These are phyloP conservation scores for Microtus pennsylvanicus DNA, from an alignment of 2,113 vertebrate genomes.

Conservation along the genomic window DNA sequence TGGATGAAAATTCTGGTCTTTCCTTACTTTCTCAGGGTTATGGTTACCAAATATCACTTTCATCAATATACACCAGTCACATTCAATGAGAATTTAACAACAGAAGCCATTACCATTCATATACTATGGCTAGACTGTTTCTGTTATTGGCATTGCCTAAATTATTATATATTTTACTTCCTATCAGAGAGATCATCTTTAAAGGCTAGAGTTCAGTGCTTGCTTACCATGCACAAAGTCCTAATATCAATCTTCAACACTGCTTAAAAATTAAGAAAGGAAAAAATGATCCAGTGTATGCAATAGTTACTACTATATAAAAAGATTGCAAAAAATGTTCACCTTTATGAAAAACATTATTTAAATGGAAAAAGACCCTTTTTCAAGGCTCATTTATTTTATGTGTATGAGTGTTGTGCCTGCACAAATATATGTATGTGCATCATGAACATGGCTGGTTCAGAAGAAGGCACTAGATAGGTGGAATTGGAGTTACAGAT, in stretches of 20 bases:
- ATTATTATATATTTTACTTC: not conserved
- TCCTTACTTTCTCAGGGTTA: constrained; percentile 46
- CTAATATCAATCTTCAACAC: not conserved
- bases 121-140: not conserved
- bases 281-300: not conserved
- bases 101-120: constrained; percentile 28
- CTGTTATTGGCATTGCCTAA: constrained; percentile 34
- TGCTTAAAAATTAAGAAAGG: not conserved
- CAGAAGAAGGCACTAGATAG: not conserved
- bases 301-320: constrained; percentile 37
- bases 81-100: constrained; percentile 49
- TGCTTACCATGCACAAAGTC: not conserved
- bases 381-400: not conserved
- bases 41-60: constrained; percentile 43
- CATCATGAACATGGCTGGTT: not conserved
- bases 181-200: not conserved
- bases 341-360: constrained; percentile 29
- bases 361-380: not conserved
- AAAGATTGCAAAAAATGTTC: constrained; percentile 51
- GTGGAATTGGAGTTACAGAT: not conserved
- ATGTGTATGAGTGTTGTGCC: not conserved
- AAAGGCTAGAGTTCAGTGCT: not conserved
- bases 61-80: constrained; percentile 34
- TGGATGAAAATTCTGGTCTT: constrained; percentile 52
- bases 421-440: not conserved